Base-by-base conservation (phyloP, 2,113 vertebrate genomes). In the Rissa tridactyla region DNA sequence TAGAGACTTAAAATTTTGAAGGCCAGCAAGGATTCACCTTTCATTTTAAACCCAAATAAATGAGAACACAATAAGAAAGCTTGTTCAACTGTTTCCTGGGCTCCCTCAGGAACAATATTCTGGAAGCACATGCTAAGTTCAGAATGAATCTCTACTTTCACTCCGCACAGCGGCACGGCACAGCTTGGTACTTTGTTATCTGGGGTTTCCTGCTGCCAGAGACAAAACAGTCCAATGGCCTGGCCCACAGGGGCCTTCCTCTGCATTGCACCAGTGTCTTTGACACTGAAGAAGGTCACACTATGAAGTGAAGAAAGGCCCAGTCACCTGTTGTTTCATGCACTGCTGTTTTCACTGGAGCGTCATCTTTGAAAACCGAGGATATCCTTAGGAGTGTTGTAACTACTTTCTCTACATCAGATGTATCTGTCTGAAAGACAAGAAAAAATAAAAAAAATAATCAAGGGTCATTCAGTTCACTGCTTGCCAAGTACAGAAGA, bases 311-410 rank as follows among this genome's bases (percentile, higher is more conserved):
- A 84, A 36, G 13, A 84, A 42, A 72, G 40, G 18, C 11, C 11
- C 18, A 47, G 73, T 96, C 88, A 98, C 98, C 98, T 95, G 98
- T 96, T 82, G 98, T 98, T 76, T 98, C 98, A 55, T 98, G 97
- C 51, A 99, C 98, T 7, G 99, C 99, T 5, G 95, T 96, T 97
- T 98, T 99, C 55, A 99, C 98, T 7, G 98, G 66, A 26, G 97
- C 94, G 38, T 99, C 99, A 23, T 99, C 99, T 95, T 99, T 99
- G 97, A 99, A 99, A 93, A 99, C 99, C 1, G 99, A 99, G 0
- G 99, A 98, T 94, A 99, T 99, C 97, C 99, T 99, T 79, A 99
- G 97, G 78, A 99, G 99, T 57, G 98, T 97, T 42, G 98, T 98
- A 10, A 99, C 99, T 57, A 99, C 99, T 96, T 99, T 99, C 52